Evolutionary conservation across 1,140 invertebrate species (phyloP), one percentile per base, ranked within the genome.

Genomic region (Triops cancriformis): DNA sequence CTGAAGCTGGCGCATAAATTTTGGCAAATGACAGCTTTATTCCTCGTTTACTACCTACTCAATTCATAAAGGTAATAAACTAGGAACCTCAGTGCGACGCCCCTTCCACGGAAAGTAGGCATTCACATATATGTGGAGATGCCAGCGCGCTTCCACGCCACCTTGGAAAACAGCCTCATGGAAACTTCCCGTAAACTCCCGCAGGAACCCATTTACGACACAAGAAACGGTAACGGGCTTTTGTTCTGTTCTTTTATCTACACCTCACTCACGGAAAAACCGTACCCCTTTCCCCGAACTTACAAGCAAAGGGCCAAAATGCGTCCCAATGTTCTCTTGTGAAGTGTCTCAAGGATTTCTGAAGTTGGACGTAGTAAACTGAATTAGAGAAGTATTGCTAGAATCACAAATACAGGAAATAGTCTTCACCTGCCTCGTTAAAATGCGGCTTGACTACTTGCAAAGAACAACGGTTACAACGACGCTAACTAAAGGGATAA

Each of bases 1-100:
- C 18, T 64, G 51, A 23, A 64, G n/a, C 51, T 64, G 23, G 51
- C 51, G 51, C 51, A 64, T 64, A 64, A 64, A 64, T 64, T 45
- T 64, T 64, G 51, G 51, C 51, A 64, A 64, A 64, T 64, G 51
- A 64, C 51, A 64, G 51, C 51, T 64, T 64, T 64, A 64, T 64
- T 64, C 2, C 51, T 64, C 51, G 51, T 64, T 64, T 64, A 64
- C 51, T 64, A 64, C 51, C 51, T 64, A 23, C 51, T 64, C 51
- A 64, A 64, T 18, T 64, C 51, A 64, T 64, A 64, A 64, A 64
- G 51, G 51, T 64, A 64, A 64, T 64, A 64, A 64, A 64, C 14
- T 23, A 14, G 18, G 51, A 64, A 23, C 51, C 51, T 64, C 14
- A 64, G 51, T 64, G 23, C 14, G 51, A 64, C 51, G 51, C 51